phyloP scores from a whole-genome alignment of 2,113 vertebrate genomes.

The Reinhardtius hippoglossoides region DNA sequence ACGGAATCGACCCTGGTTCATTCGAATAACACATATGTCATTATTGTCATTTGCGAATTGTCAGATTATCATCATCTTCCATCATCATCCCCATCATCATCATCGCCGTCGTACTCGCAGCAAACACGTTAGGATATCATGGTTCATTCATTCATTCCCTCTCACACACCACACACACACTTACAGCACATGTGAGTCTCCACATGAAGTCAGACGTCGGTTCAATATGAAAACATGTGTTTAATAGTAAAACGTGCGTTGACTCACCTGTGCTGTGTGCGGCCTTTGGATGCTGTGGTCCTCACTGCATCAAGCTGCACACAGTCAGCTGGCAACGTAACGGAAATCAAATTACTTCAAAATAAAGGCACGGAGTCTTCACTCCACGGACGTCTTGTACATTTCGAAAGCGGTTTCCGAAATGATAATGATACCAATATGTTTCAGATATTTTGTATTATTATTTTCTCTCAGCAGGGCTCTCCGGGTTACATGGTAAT shows the following conservation, averaged over 20 bases:
- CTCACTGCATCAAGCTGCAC: slow-evolving; percentile 1
- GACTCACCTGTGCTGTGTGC: neutral
- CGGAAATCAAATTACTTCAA: neutral
- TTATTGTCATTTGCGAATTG: neutral
- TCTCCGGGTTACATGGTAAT: neutral
- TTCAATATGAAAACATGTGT: neutral
- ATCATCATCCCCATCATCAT: neutral
- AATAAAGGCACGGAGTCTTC: slow-evolving; percentile 1
- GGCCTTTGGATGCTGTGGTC: slow-evolving; percentile 29
- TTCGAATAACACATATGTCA: neutral
- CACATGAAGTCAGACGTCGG: too few relatives aligned
- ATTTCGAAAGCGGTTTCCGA: fast-evolving
- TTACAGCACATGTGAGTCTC: too few relatives aligned
- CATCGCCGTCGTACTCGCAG: neutral
- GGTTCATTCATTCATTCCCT: neutral
- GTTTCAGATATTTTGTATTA: fast-evolving
- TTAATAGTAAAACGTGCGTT: neutral
- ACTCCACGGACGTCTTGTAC: fast-evolving
- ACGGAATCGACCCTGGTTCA: neutral
- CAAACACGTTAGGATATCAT: neutral
- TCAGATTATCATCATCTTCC: neutral
- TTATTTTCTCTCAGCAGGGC: fast-evolving
- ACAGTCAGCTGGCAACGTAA: fast-evolving
- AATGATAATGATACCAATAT: neutral
- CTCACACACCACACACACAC: too few relatives aligned